Evolutionary conservation across 1,140 invertebrate genomes (phyloP).

Genomic region (Microplitis demolitor): DNA sequence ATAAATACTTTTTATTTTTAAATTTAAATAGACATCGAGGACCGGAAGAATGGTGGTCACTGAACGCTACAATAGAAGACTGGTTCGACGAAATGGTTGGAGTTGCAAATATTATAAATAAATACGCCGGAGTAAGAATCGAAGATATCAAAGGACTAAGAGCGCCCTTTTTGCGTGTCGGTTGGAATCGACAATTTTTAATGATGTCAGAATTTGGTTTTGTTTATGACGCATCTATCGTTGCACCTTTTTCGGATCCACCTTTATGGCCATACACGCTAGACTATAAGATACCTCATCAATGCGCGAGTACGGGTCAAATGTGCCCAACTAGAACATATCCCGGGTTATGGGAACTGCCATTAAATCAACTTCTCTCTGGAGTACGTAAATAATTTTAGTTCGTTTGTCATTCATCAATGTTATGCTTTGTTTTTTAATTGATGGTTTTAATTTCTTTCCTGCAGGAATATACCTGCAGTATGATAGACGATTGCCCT

Average conservation of each 20-base stretch:
- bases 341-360: conserved; percentile 81
- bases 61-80: conserved; percentile 83
- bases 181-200: conserved; percentile 86
- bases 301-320: conserved; percentile 66
- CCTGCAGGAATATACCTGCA: conserved; percentile 69
- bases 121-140: conserved; percentile 76
- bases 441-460: not conserved
- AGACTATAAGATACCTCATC: conserved; percentile 77
- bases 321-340: conserved; percentile 78
- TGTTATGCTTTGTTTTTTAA: not conserved
- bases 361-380: conserved; percentile 76
- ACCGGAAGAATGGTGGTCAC: conserved; percentile 83
- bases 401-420: not conserved
- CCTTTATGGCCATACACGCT: conserved; percentile 86
- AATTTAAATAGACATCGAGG: conserved; percentile 68
- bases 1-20: conserved; percentile 7
- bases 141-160: conserved; percentile 79
- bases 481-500: conserved; percentile 76
- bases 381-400: conserved; percentile 38
- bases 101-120: conserved; percentile 82
- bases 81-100: conserved; percentile 92
- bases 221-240: conserved; percentile 79
- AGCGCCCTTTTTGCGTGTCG: conserved; percentile 78
- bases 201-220: conserved; percentile 91
- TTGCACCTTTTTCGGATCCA: conserved; percentile 74